Base-by-base conservation (phyloP, 2,888 invertebrate species). In the Erebia palarica region DNA sequence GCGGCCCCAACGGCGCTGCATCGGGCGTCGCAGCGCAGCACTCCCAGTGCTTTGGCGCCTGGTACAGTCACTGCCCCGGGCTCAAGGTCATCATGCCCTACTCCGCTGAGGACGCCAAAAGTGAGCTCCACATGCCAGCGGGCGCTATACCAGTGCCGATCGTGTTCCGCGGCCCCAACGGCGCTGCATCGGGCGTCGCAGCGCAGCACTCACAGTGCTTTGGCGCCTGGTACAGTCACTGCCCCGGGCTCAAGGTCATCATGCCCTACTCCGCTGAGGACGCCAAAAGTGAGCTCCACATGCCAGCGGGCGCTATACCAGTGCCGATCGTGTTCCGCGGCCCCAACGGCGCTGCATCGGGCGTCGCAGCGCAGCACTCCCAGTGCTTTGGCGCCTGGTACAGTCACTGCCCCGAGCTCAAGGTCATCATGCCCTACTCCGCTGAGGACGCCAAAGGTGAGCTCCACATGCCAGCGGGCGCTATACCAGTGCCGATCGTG, bases 191-290 rank as follows among this genome's bases (percentile, higher is more conserved):
- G 0, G 99, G 99, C 68, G 99, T 99, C 1, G 99, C 94, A 0
- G 99, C 99, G 2, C 99, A 99, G 86, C 99, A 99, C 90, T 99
- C 99, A 3, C 99, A 99, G 91, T 99, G 99, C 92, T 99, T 96
- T 88, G 99, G 95, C 13, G 97, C 99, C 1, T 99, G 99, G 99
- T 99, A 97, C 91, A 95, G 97, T 61, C 97, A 98, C 87, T 98
- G 98, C 80, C 99, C 99, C 0, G 99, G 99, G 0, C 94, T 99
- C 1, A 99, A 99, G 91, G 97, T 99, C 0, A 84, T 99, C 69
- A 97, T 98, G 71, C 99, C 99, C 0, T 99, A 97, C 88, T 96
- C 95, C 69, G 94, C 98, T 0, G 99, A 99, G 90, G 99, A 99
- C 88, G 96, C 96, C 73, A 97, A 96, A 93, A n/a, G n/a, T n/a